A percentile compares a stretch with the other conserved stretches of the same genome.
Evolutionary conservation across 2,888 invertebrate genomes (phyloP).

Genomic region (Nemurella pictetii): DNA sequence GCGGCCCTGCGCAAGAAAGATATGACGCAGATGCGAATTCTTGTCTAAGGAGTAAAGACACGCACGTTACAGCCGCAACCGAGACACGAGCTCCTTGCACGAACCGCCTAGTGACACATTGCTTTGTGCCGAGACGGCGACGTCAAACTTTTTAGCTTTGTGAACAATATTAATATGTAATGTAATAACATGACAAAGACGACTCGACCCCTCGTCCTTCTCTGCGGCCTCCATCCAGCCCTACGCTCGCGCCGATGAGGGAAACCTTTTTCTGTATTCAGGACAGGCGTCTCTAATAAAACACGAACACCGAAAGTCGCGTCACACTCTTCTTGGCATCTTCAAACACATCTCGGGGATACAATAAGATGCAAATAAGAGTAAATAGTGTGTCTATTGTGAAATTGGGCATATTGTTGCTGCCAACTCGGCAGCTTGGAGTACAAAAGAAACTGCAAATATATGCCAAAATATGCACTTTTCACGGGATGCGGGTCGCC

Average conservation of each 20-base stretch:
- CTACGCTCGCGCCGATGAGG: not conserved
- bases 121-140: not conserved
- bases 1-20: not conserved
- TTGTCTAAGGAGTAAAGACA: not conserved
- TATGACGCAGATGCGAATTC: not conserved
- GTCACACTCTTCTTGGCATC: not conserved
- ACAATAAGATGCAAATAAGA: not conserved
- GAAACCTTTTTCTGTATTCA: not conserved
- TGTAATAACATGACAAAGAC: not conserved
- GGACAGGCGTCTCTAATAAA: not conserved
- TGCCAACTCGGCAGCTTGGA: not conserved
- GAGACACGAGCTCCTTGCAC: not conserved
- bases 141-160: not conserved
- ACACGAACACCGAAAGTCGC: not conserved
- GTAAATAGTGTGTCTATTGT: not conserved
- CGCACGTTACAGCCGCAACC: not conserved
- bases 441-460: not conserved
- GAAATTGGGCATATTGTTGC: not conserved
- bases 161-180: not conserved
- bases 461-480: constrained; percentile 5
- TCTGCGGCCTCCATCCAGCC: not conserved
- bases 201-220: not conserved
- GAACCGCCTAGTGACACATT: not conserved
- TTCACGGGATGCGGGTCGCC: not conserved
- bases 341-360: not conserved